Base-by-base conservation (phyloP, 2,888 invertebrate species). In the Scaptodrosophila latifasciaeformis region DNA sequence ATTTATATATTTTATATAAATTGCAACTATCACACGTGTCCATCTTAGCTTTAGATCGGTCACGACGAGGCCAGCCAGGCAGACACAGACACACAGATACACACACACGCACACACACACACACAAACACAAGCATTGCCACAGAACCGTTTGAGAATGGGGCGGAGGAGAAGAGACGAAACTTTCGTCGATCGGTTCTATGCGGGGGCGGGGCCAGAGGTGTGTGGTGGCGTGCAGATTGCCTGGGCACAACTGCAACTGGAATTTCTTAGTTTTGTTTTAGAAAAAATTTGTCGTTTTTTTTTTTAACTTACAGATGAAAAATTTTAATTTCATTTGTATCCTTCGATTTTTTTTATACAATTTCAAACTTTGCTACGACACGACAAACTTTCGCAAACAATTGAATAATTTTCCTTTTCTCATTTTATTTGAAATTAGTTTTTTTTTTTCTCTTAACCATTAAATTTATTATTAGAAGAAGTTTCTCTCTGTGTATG, bases 21-120 rank as follows among this genome's bases (percentile, higher is more conserved):
- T 76, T 76, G 75, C 80, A 76, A 76, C 75, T 76, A 76, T 76
- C 75, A 76, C 75, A 76, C 75, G 80, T 79, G 77, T 65, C 74
- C 77, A 53, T 59, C 62, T 66, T 70, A 59, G 54, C 60, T 37
- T 34, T 37, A 48, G 50, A 37, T 45, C 29, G 46, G 29, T 35
- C 47, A 39, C 50, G 55, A 46, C 45, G 39, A 52, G 54, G 49
- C 50, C 50, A 50, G 44, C 43, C 34, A 40, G 40, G n/a, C 10
- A 31, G 31, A 3, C 6, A 31, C n/a, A n/a, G n/a, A 54, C 55
- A 57, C 53, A 67, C 54, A 77, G 40, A 61, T 63, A 68, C 76
- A 71, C 78, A 74, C 75, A 75, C 77, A 68, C 76, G 75, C 71
- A n/a, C n/a, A n/a, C n/a, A n/a, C n/a, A n/a, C n/a, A n/a, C n/a